These are phyloP conservation scores for Nycticryphes semicollaris DNA, from an alignment of 2,113 vertebrate genomes.

Conservation along the genomic window DNA sequence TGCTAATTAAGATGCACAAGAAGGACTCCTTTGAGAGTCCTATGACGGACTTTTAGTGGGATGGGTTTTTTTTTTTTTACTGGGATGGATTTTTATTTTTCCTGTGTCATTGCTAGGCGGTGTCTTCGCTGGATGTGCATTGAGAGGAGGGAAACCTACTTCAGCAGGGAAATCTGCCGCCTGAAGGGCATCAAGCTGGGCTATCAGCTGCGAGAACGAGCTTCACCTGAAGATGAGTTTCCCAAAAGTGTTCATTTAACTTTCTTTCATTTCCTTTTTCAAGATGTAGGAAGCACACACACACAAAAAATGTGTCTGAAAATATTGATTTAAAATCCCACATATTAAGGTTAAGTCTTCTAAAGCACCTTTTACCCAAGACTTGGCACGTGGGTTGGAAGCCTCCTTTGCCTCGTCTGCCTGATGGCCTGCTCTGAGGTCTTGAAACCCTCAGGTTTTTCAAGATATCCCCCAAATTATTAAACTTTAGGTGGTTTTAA, in stretches of 20 bases:
- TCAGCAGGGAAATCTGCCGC: background rate
- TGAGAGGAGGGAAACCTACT: background rate
- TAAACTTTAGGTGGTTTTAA: background rate
- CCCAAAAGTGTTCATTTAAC: background rate
- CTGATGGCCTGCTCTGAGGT: background rate
- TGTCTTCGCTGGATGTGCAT: background rate
- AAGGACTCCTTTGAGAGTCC: too few relatives aligned
- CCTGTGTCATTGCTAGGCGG: background rate
- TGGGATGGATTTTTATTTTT: background rate
- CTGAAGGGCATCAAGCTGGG: background rate
- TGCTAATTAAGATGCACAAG: background rate
- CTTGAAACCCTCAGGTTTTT: background rate
- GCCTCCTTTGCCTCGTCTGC: rapidly evolving
- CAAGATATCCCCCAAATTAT: background rate
- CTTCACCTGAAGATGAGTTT: background rate
- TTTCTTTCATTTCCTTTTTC: background rate
- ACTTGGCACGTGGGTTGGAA: background rate
- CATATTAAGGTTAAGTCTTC: background rate
- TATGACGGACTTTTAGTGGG: background rate
- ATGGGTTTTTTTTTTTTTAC: too few relatives aligned
- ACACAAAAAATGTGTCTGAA: background rate
- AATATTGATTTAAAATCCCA: background rate
- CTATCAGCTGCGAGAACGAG: background rate
- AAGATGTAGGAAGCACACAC: background rate
- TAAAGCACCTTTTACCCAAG: background rate